Base-by-base conservation (phyloP, 2,888 invertebrate genomes). In the Aporophyla nigra region DNA sequence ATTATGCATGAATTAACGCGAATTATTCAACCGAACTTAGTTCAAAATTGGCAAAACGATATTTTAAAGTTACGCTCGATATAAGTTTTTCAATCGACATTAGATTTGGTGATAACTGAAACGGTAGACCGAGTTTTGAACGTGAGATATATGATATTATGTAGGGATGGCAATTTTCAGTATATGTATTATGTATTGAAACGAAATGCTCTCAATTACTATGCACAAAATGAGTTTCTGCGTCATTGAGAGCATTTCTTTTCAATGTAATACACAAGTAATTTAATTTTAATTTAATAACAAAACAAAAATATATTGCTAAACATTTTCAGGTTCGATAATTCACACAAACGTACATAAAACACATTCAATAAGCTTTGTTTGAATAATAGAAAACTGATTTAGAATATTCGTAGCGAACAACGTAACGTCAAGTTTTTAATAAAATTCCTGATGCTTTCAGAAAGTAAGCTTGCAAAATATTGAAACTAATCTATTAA, bases 1-100 rank as follows among this genome's bases (percentile, higher is more conserved):
- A 40, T 56, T 71, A 82, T 62, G 71, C 71, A 12, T 74, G 76
- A 84, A 86, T 86, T 86, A 86, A 87, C 71, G 16, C 68, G 76
- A 86, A 76, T 85, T 85, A 84, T 86, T 87, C 78, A 67, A 84
- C 78, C 75, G 62, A 78, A 86, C 76, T 81, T 72, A n/a, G 78
- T 78, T 82, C 66, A 63, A 82, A 85, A 83, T 81, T 80, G 71
- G 78, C 66, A 84, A 68, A 83, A 68, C 78, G 83, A 83, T 82
- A 83, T 87, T 83, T 86, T 78, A 87, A 82, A 86, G 84, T 82
- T 78, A 80, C 79, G 84, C 83, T 86, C 82, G 76, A 83, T 84
- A 72, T 76, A 90, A 90, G 85, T 89, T 90, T 90, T 89, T 90
- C 89, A 90, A 90, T 90, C 85, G 78, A 78, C 81, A 81, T 82